Base-by-base conservation (phyloP, 2,797 vertebrate genomes). In the Bradypus variegatus region DNA sequence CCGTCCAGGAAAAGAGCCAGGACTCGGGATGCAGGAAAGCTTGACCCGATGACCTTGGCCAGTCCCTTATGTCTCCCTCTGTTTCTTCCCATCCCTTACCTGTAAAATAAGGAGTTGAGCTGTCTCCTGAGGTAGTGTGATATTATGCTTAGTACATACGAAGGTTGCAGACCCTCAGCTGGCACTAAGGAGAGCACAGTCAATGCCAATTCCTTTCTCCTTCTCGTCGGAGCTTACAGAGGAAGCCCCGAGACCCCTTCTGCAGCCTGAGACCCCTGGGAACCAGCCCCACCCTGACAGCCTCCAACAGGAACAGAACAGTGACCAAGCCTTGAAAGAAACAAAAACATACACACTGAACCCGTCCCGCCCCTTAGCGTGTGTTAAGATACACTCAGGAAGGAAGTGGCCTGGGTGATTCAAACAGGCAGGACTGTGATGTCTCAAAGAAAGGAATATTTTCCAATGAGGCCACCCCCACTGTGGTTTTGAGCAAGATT, bases 351-450 rank as follows among this genome's bases (percentile, higher is more conserved):
- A 29, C n/a, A 6, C 19, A 1, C 45, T 0, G 29, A 70, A 53
- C 72, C 65, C 16, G 4, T 83, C 87, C 73, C 1, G 5, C 23
- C 89, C 60, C 85, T n/a, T 12, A 23, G 80, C 8, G 1, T 41
- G 82, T 1, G 3, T 79, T 7, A 48, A 94, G 78, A 94, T 38
- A 88, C 33, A 89, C 93, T 93, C 93, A 95, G 95, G 95, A 96
- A 96, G 96, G 96, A 96, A 95, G 95, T 78, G 94, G 94, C 53
- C 87, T 3, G n/a, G 72, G 80, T 84, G 94, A 85, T 70, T 95
- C 95, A 93, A 81, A 86, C 89, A 65, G 64, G 86, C 86, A 48
- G 33, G 27, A 78, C 79, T 36, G 38, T 7, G 1, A 27, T 29
- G 75, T 79, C 92, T 92, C 85, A 48, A 36, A 87, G 82, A 87